Conservation (phyloP, 37 sponge, comb jelly and placozoan genomes). For the Spongilla lacustris region DNA sequence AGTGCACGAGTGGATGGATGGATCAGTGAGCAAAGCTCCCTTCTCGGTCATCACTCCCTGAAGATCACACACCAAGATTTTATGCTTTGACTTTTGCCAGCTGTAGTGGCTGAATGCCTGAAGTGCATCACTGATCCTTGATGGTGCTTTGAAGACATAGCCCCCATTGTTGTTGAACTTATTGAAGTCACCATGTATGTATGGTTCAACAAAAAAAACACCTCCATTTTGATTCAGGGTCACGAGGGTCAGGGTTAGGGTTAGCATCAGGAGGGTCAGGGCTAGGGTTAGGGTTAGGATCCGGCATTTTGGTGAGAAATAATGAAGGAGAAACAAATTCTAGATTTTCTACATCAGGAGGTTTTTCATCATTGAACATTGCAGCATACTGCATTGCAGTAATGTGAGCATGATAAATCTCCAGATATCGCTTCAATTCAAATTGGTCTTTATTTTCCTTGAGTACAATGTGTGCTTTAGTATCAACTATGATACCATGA, state of each 20-base stretch:
- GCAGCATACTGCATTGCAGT: conserved; percentile 1
- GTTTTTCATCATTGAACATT: conserved; percentile 28
- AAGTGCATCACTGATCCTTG: not conserved
- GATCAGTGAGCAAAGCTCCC: conserved; percentile 22
- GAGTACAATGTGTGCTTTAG: conserved; percentile 8
- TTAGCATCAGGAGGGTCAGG: too few relatives aligned
- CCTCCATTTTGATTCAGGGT: not conserved
- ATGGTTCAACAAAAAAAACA: conserved; percentile 18
- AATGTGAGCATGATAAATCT: not conserved
- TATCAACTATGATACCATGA: conserved; percentile 8
- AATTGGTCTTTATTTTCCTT: not conserved
- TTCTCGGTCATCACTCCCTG: conserved; percentile 10
- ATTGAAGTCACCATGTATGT: conserved; percentile 7
- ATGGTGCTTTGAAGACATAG: not conserved
- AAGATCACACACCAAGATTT: conserved; percentile 26
- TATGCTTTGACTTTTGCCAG: conserved; percentile 12
- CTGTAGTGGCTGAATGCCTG: conserved; percentile 55
- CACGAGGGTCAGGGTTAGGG: too few relatives aligned
- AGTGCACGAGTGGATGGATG: conserved; percentile 19
- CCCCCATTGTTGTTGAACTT: conserved; percentile 45
- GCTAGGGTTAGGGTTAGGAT: too few relatives aligned
- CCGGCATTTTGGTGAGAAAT: not conserved
- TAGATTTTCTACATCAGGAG: not conserved
- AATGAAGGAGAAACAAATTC: not conserved
- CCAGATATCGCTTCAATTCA: conserved; percentile 14